These are phyloP conservation scores for Rhinella marina DNA, from an alignment of 2,797 vertebrate genomes.

Conservation along the genomic window DNA sequence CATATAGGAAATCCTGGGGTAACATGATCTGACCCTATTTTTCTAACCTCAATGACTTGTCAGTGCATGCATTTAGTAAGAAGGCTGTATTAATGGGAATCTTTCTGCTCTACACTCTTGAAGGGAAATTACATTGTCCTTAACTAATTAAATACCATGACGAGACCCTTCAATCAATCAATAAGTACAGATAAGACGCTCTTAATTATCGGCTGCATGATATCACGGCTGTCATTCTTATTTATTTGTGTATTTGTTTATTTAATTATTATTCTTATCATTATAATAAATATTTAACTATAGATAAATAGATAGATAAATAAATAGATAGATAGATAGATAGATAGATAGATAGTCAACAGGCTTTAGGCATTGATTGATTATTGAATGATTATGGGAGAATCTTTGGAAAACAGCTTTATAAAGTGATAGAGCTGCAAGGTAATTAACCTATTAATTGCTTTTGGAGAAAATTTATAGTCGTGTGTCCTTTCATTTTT, in stretches of 20 bases:
- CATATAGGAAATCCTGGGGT: too few relatives aligned
- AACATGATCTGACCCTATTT: too few relatives aligned
- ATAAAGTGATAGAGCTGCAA: slow-evolving; percentile 74
- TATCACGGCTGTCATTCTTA: background rate
- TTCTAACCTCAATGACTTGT: too few relatives aligned
- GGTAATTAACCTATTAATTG: slow-evolving; percentile 77
- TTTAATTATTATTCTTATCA: too few relatives aligned
- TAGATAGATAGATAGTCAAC: slow-evolving; percentile 14
- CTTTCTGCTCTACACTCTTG: slow-evolving; percentile 60
- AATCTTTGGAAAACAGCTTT: slow-evolving; percentile 76
- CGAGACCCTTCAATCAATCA: slow-evolving; percentile 27
- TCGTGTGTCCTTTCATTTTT: background rate
- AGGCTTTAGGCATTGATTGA: slow-evolving; percentile 65
- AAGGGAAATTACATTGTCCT: slow-evolving; percentile 57
- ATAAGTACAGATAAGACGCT: slow-evolving; percentile 31
- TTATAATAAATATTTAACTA: background rate
- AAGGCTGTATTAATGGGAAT: slow-evolving; percentile 22
- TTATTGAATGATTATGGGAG: slow-evolving; percentile 64
- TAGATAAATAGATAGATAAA: background rate
- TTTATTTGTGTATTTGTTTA: background rate
- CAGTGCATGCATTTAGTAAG: slow-evolving; percentile 14
- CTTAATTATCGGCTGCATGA: slow-evolving; percentile 36
- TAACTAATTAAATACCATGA: slow-evolving; percentile 19
- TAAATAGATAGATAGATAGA: slow-evolving; percentile 17
- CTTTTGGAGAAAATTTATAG: background rate